These are phyloP conservation scores for Pterostichus niger DNA, from an alignment of 2,888 invertebrate genomes.

Conservation along the genomic window DNA sequence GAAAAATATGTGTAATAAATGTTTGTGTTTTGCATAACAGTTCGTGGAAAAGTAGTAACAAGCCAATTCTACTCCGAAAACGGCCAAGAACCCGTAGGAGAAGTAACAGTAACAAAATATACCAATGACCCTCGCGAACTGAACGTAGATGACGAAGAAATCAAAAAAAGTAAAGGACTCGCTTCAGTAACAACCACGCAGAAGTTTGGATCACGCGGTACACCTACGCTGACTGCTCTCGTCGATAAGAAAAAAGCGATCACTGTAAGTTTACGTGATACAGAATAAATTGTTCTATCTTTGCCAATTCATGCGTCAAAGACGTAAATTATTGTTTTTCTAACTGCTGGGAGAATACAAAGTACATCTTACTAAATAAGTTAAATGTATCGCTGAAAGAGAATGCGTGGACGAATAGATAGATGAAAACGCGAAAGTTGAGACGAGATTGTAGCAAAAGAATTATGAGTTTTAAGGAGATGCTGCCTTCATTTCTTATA, in stretches of 20 bases:
- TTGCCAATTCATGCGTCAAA: too few relatives aligned
- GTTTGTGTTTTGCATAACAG: slow-evolving; percentile 75
- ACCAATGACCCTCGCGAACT: slow-evolving; percentile 83
- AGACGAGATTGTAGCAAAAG: too few relatives aligned
- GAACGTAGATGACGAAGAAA: slow-evolving; percentile 71
- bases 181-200: slow-evolving; percentile 76
- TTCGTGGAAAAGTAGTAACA: slow-evolving; percentile 85
- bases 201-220: slow-evolving; percentile 75
- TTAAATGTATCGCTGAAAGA: too few relatives aligned
- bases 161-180: slow-evolving; percentile 71
- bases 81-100: slow-evolving; percentile 84
- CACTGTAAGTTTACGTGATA: slow-evolving; percentile 52
- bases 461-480: too few relatives aligned
- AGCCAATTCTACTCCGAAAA: slow-evolving; percentile 85
- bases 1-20: too few relatives aligned
- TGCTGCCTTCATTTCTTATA: too few relatives aligned
- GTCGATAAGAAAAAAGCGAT: slow-evolving; percentile 71
- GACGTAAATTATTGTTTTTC: too few relatives aligned
- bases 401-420: too few relatives aligned
- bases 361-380: too few relatives aligned
- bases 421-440: too few relatives aligned
- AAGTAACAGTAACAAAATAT: slow-evolving; percentile 85
- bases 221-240: slow-evolving; percentile 73
- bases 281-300: background rate
- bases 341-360: too few relatives aligned